These are phyloP conservation scores for Sialis fuliginosa DNA, from an alignment of 2,888 invertebrate genomes.

Conservation along the genomic window DNA sequence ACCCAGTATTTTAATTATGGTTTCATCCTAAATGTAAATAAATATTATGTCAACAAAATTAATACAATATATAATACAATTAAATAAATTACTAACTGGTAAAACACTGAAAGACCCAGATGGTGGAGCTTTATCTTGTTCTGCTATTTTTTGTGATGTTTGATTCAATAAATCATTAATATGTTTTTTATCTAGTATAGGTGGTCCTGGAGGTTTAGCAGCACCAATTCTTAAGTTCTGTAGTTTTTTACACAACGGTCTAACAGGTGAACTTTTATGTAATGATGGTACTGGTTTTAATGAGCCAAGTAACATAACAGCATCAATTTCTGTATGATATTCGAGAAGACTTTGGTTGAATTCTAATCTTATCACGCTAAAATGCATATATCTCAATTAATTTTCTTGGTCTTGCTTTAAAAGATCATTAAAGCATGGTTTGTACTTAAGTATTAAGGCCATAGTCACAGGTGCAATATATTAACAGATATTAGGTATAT, in stretches of 20 bases:
- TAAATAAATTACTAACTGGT: slow-evolving; percentile 19
- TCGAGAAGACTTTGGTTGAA: slow-evolving; percentile 65
- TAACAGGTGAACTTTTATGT: slow-evolving; percentile 14
- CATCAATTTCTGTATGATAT: slow-evolving; percentile 81
- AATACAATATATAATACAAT: too few species aligned
- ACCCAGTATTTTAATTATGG: slow-evolving; percentile 59
- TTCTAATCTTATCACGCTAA: slow-evolving; percentile 63
- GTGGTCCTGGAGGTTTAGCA: slow-evolving; percentile 4
- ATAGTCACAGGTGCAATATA: not conserved
- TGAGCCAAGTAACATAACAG: slow-evolving; percentile 58
- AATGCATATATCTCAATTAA: slow-evolving; percentile 9
- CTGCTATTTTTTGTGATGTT: not conserved
- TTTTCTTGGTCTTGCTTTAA: too few species aligned
- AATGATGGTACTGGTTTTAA: slow-evolving; percentile 22
- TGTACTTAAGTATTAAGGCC: not conserved
- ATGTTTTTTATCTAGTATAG: not conserved
- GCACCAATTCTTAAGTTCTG: slow-evolving; percentile 14
- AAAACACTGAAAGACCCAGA: slow-evolving; percentile 14
- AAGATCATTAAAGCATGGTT: not conserved
- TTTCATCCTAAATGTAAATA: slow-evolving; percentile 52
- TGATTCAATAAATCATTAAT: not conserved
- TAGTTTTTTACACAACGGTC: slow-evolving; percentile 15
- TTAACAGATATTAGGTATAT: not conserved
- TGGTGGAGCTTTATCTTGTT: not conserved
- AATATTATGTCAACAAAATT: not conserved